Base-by-base conservation (phyloP, 2,888 invertebrate species). In the Crepidodera aurea region DNA sequence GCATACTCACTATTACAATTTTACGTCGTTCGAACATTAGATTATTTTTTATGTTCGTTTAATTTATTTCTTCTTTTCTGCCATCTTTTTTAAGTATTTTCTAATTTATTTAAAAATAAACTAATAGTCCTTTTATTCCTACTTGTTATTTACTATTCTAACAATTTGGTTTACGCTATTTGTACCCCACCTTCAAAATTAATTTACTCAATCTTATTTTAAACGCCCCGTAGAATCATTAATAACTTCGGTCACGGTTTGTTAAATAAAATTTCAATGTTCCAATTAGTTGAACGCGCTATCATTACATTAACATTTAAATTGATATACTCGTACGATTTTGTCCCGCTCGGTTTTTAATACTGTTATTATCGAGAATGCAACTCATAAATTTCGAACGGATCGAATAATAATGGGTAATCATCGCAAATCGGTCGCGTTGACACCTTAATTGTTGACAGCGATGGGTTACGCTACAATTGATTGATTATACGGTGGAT, bases 371-470 rank as follows among this genome's bases (percentile, higher is more conserved):
- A 37, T 10, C 15, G 13, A 12, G 37, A 37, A 3, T 37, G 15
- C 4, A 37, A 15, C 37, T 37, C 15, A 37, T 37, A 37, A 37
- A 37, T 37, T 15, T 37, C 6, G 15, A 37, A 12, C 15, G 12
- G 37, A 37, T 37, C 37, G 13, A 13, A 37, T 37, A 37, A 37
- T 37, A 37, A 37, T 37, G 15, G 37, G 15, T 37, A 37, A 37
- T 37, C 15, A 37, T 13, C 37, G 37, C 5, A 37, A 13, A 37
- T 37, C 37, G 37, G 4, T 13, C 13, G 37, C 37, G 12, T 37
- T 37, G 37, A 37, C 37, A 37, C 37, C 37, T 37, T 37, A 37
- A 37, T 37, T 37, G 37, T 37, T 37, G 37, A 37, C 37, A 37
- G 15, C 37, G 37, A 37, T 13, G 12, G 37, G 15, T 15, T 37